Evolutionary conservation across 2,113 vertebrate species (phyloP), one percentile per base, ranked within the genome.

Genomic region (Urocynchramus pylzowi): DNA sequence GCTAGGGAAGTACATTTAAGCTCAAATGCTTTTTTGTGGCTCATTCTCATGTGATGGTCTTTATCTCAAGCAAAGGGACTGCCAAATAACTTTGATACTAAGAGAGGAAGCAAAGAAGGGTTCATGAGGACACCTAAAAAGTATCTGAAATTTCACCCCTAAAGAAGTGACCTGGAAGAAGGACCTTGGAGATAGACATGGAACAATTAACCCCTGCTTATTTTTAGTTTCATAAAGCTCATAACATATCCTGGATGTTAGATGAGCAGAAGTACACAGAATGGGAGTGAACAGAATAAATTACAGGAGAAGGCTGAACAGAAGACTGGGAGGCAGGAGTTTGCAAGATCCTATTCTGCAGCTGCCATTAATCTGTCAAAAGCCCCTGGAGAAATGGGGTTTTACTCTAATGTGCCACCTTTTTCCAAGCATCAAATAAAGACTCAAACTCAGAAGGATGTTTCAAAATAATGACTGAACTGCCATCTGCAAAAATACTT

Each of bases 401-500:
- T 95, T 93, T 89, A 60, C 28, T 20, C 41, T 67, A 7, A 44
- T 31, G 9, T 16, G 45, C 60, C 0, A 0, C 44, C 52, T 60
- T 70, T 78, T 87, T 41, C 47, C 68, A 70, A 61, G 68, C 0
- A 0, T 37, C 68, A 83, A 65, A 87, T 73, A 74, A 56, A 64
- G 70, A 57, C 19, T 35, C 10, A n/a, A 10, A 31, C 70, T 84
- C 60, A 52, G 54, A 64, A n/a, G 64, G 45, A 54, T 69, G 26
- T 57, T 64, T 67, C 6, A 49, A 56, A 87, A 74, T 44, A 78
- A 22, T 0, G 21, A 81, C 56, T 44, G 71, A 75, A 74, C 7
- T 64, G 16, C 18, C 87, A 39, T 74, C 75, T 95, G 93, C 59
- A 95, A 88, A 94, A 90, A 61, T 23, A 84, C 73, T 90, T 92